phyloP scores from a whole-genome alignment of 2,113 vertebrate genomes.

The Pedetes capensis region DNA sequence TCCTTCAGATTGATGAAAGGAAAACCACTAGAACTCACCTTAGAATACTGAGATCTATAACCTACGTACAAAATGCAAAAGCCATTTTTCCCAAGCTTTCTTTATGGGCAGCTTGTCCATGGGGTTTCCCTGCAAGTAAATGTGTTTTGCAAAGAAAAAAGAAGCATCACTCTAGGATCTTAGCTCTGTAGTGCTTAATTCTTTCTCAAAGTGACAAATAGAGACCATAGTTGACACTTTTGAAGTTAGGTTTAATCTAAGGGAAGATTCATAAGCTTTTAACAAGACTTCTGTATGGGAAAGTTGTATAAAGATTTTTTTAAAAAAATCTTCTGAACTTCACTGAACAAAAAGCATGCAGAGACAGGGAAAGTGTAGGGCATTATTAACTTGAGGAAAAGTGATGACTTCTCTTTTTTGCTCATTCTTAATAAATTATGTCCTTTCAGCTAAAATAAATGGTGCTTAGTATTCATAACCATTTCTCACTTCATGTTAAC shows the following conservation, averaged over 20 bases:
- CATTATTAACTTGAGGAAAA: constrained; percentile 70
- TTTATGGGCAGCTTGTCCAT: not conserved
- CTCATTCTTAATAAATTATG: constrained; percentile 66
- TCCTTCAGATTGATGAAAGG: not conserved
- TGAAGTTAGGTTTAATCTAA: constrained; percentile 59
- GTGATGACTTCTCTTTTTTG: constrained; percentile 62
- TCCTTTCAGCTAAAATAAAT: constrained; percentile 69
- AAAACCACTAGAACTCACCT: constrained; percentile 14
- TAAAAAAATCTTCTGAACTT: constrained; percentile 50
- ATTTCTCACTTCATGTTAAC: constrained; percentile 53
- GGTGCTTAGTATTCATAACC: constrained; percentile 30
- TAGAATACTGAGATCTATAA: not conserved
- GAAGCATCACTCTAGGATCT: constrained; percentile 11
- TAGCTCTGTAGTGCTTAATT: constrained; percentile 12
- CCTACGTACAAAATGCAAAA: constrained; percentile 43
- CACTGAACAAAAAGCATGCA: constrained; percentile 62
- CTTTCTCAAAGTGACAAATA: not conserved
- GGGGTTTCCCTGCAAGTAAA: not conserved
- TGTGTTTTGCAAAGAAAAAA: not conserved
- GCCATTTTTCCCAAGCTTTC: constrained; percentile 11
- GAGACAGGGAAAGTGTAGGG: not conserved
- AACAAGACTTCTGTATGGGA: constrained; percentile 42
- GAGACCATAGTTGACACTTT: constrained; percentile 13
- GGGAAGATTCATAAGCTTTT: constrained; percentile 50
- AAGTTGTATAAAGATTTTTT: constrained; percentile 49